Evolutionary conservation across 2,113 vertebrate genomes (phyloP), one percentile per base, ranked within the genome.

Genomic region (Pleuronectes platessa): DNA sequence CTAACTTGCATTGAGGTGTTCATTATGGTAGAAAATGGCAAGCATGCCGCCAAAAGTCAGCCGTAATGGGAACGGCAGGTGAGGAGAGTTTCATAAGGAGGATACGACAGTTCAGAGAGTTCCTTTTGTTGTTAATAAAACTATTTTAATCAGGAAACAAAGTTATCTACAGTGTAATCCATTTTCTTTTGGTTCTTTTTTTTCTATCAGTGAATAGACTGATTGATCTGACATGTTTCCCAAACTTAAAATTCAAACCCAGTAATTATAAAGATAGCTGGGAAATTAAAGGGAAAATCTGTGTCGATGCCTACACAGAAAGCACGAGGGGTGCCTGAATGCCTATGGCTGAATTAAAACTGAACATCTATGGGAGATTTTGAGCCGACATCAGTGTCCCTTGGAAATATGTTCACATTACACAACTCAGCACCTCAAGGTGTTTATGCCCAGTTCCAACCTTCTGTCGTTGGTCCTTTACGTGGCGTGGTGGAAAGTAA

Each of bases 11-110:
- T 7, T 63, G 58, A 76, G 68, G 56, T 69, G 61, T 85, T 85
- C 45, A 77, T 87, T 88, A 79, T 78, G 54, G 77, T 81, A 85
- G 75, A 83, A 82, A 83, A 83, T 78, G 76, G 64, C 64, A 59
- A 64, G 53, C 20, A 17, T 64, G 76, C 62, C 53, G 56, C 45
- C 55, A 21, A 76, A 51, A 74, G 65, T 82, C 79, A 71, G 64
- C 83, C 37, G 14, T 71, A 74, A 87, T 62, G 40, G 26, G 51
- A 72, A 47, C 35, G 80, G 67, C 61, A 64, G 53, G 61, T 0
- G 3, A 77, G 56, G 63, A 4, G 7, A 20, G 64, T 78, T 83
- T 31, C 31, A 31, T 31, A 31, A 68, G 14, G 24, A 67, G 24
- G 67, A 68, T 54, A 21, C 20, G 3, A 51, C 5, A 18, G 23